Evolutionary conservation across 1,140 invertebrate genomes (phyloP), one percentile per base, ranked within the genome.

Genomic region (Idris sp.): DNA sequence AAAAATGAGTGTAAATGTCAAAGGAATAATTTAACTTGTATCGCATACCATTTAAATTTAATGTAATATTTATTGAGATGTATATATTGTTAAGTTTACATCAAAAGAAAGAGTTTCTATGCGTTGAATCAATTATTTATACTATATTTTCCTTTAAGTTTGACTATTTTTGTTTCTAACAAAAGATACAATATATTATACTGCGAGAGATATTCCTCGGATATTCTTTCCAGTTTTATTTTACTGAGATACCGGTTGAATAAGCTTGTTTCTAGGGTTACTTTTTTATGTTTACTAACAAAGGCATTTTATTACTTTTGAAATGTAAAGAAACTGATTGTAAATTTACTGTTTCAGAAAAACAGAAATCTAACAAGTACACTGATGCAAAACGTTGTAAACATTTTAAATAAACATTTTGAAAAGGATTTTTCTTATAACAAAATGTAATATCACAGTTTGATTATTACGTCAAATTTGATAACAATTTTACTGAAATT

Each of bases 141-240:
- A 31, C 35, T 40, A 16, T 43, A 7, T 13, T 51, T 11, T 13
- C 36, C 51, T 64, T 64, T 31, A 33, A 38, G 38, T 61, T 15
- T 61, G 38, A 13, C 8, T 40, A 25, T 36, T 49, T 6, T 31
- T 48, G 40, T 38, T 36, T 30, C 11, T 48, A 25, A 49, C 25
- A 48, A 48, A 61, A 54, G 38, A 31, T 41, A 35, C 48, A 18
- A 53, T 53, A 40, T 53, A 53, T 53, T 26, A 40, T 38, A 53
- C 48, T 26, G 48, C 33, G 4, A 35, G 8, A 22, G 11, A 18
- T 22, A 25, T 30, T 58, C 18, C 18, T 2, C 4, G 16, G 22
- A 43, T 41, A 43, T 56, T 33, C 26, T 44, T 43, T 30, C 9
- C 31, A 15, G 18, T 36, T 25, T 51, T 36, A 15, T 51, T 51